Conservation (phyloP, 2,113 vertebrate species). For the Ploceus nigricollis region DNA sequence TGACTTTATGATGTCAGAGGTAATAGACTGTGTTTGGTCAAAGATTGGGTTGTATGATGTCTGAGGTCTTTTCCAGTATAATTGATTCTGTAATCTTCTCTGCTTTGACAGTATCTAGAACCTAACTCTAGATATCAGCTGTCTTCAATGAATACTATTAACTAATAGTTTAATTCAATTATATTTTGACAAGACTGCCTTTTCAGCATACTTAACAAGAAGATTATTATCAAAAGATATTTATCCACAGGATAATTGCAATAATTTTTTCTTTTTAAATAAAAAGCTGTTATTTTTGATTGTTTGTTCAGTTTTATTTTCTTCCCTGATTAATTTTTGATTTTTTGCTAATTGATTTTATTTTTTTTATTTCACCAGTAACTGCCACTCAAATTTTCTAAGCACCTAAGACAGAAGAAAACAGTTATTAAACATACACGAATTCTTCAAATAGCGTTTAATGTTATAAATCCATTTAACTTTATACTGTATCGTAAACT, state of each 20-base stretch:
- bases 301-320: background rate
- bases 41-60: background rate
- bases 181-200: background rate
- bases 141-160: background rate
- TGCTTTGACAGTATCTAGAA: background rate
- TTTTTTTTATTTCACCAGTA: background rate
- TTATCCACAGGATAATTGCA: background rate
- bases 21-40: background rate
- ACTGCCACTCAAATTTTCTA: background rate
- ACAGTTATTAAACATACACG: background rate
- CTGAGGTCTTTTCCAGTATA: background rate
- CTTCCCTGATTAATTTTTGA: background rate
- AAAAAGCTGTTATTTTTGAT: background rate
- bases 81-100: background rate
- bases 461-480: background rate
- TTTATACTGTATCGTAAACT: background rate
- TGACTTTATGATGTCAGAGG: background rate
- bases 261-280: background rate
- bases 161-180: background rate
- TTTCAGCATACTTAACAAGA: background rate
- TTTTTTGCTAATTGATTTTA: background rate
- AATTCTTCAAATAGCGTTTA: background rate
- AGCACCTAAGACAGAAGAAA: background rate
- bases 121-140: background rate
- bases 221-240: background rate